phyloP scores from a whole-genome alignment of 2,888 invertebrate species.

The Marronus borbonicus region DNA sequence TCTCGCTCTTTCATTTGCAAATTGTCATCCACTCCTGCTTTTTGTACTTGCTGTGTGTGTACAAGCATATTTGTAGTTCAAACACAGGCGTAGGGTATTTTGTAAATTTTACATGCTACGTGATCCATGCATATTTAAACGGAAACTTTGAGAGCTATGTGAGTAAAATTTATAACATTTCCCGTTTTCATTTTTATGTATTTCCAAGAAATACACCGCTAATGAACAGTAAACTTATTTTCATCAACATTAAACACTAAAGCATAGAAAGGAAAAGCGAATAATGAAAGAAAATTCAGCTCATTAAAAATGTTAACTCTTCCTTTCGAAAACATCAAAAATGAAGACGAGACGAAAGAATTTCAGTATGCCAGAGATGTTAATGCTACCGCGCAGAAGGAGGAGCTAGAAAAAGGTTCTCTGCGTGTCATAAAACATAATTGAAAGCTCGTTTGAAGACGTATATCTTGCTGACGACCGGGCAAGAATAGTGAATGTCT shows the following conservation, averaged over 20 bases:
- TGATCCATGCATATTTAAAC: too few relatives aligned
- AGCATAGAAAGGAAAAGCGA: not conserved
- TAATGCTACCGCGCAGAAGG: not conserved
- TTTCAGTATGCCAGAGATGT: not conserved
- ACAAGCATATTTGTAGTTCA: too few relatives aligned
- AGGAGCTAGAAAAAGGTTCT: conserved; percentile 1
- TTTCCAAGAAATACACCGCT: too few relatives aligned
- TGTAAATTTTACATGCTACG: too few relatives aligned
- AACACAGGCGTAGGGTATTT: too few relatives aligned
- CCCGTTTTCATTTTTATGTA: too few relatives aligned
- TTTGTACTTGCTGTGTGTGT: too few relatives aligned
- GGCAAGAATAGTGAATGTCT: conserved; percentile 61
- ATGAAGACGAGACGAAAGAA: not conserved
- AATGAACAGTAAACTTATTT: too few relatives aligned
- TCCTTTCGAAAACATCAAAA: not conserved
- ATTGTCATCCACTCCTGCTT: too few relatives aligned
- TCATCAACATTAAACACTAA: not conserved
- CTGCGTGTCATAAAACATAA: conserved; percentile 64
- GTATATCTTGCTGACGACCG: conserved; percentile 62
- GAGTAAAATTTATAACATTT: too few relatives aligned
- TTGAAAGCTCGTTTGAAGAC: conserved; percentile 66
- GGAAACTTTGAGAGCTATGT: too few relatives aligned
- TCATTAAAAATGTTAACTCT: not conserved
- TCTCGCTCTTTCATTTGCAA: too few relatives aligned
- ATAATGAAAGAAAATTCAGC: not conserved